Base-by-base conservation (phyloP, 1,140 invertebrate genomes). In the Zophobas morio region DNA sequence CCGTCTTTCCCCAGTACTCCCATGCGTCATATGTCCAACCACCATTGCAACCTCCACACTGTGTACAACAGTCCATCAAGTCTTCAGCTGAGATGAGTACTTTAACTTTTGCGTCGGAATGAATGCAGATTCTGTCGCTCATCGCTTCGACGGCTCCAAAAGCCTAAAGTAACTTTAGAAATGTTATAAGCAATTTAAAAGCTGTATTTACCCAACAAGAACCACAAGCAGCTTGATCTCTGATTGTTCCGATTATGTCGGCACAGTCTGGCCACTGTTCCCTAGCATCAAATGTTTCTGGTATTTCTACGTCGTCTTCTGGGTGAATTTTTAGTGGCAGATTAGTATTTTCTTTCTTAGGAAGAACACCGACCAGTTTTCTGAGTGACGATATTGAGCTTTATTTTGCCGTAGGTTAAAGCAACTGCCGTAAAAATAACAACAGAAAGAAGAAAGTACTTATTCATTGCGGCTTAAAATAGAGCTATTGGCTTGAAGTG, bases 1-100 rank as follows among this genome's bases (percentile, higher is more conserved):
- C 89, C 33, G 80, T 84, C 2, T 84, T 78, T 4, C 86, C 84
- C 85, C 88, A 92, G 82, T 89, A 92, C 1, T 86, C 78, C 90
- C 91, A 93, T 6, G 92, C 92, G 47, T 83, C 83, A 1, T 84
- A 84, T 32, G 89, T 90, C 81, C 88, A 90, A 4, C 91, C 92
- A 46, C 40, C 60, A 37, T 39, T 39, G 6, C 60, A 39, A 4
- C 60, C 60, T 1, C 60, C 37, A 37, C 37, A 39, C 3, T 66
- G 35, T 34, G 36, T 32, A 36, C 40, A 40, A 1, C 20, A 20
- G 20, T 20, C 20, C 20, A 20, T 20, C 20, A 20, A 20, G 20
- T 20, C 20, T 20, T 20, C 20, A 20, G 20, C 20, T 20, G 20
- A 20, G 20, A 20, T 20, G 20, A 20, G 20, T 20, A 20, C 20